Evolutionary conservation across 2,797 vertebrate genomes (phyloP), one percentile per base, ranked within the genome.

Genomic region (Notoglanidium macrostoma): DNA sequence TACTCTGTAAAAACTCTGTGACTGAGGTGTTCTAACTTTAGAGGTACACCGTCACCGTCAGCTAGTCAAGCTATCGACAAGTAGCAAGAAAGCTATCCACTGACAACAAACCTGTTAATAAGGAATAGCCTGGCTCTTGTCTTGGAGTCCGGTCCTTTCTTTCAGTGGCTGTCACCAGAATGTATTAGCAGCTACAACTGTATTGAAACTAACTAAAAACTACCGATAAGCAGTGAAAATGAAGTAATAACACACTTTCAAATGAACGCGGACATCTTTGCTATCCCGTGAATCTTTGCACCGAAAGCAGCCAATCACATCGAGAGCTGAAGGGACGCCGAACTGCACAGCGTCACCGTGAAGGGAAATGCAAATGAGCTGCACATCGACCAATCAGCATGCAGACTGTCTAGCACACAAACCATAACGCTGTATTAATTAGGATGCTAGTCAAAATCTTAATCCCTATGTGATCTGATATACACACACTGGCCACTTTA

Each of bases 221-320:
- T n/a, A 65, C 19, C 0, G 2, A 35, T 57, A 57, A 59, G 29
- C 87, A 85, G 76, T 46, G 72, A 93, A 87, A 83, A 86, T 26
- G 12, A 61, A 65, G 59, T 85, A 82, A 76, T 86, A 87, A 90
- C 76, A 89, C 89, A 86, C 87, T 95, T 96, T 97, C 96, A 98
- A 95, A 95, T 77, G 95, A 93, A 94, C 95, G 97, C 96, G 91
- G 95, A 97, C 98, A 98, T 98, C 90, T 98, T 86, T 98, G 93
- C 83, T 92, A 91, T 96, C 96, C 96, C 95, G 92, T 94, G 95
- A 94, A 89, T 92, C 94, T 93, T 92, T 94, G 95, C 94, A 88
- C 19, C 6, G 1, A 0, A 0, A 12, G 23, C 83, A 89, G 76
- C 95, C 94, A 95, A 95, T 96, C 35, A 81, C 35, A 81, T 8